These are phyloP conservation scores for Siderastrea radians DNA, from an alignment of 92 coral and sea anemone species.

Conservation along the genomic window DNA sequence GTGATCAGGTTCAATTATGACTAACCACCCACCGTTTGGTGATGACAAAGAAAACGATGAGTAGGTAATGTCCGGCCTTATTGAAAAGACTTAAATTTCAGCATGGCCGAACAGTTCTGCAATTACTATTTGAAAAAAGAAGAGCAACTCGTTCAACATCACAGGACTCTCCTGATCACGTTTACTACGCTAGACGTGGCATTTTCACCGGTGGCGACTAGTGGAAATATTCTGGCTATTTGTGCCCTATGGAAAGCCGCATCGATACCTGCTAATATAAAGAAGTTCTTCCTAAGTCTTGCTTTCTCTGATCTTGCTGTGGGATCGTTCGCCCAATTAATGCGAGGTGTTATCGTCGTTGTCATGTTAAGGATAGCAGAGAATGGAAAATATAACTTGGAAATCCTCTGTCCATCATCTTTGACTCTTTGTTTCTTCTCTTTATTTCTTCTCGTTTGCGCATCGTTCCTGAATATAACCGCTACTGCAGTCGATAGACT, in stretches of 20 bases:
- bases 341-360: not conserved
- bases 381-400: not conserved
- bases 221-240: not conserved
- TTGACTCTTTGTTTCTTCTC: not conserved
- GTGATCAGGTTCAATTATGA: too few relatives aligned
- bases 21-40: too few relatives aligned
- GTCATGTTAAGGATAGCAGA: not conserved
- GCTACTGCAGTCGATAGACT: slow-evolving; percentile 43
- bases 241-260: slow-evolving; percentile 1
- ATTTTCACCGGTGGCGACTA: not conserved
- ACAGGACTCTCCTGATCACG: not conserved
- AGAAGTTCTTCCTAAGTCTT: not conserved
- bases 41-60: too few relatives aligned
- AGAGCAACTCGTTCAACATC: too few relatives aligned
- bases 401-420: not conserved
- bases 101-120: too few relatives aligned
- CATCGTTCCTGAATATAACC: slow-evolving; percentile 11
- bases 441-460: slow-evolving; percentile 1
- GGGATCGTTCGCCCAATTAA: not conserved
- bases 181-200: not conserved
- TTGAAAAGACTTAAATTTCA: too few relatives aligned
- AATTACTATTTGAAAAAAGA: too few relatives aligned
- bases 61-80: too few relatives aligned
- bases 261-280: slow-evolving; percentile 15
- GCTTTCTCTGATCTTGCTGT: slow-evolving; percentile 10